A percentile compares a stretch with the other conserved stretches of the same genome.
These are phyloP conservation scores for Trilocha varians DNA, from an alignment of 2,888 invertebrate species.

Conservation along the genomic window DNA sequence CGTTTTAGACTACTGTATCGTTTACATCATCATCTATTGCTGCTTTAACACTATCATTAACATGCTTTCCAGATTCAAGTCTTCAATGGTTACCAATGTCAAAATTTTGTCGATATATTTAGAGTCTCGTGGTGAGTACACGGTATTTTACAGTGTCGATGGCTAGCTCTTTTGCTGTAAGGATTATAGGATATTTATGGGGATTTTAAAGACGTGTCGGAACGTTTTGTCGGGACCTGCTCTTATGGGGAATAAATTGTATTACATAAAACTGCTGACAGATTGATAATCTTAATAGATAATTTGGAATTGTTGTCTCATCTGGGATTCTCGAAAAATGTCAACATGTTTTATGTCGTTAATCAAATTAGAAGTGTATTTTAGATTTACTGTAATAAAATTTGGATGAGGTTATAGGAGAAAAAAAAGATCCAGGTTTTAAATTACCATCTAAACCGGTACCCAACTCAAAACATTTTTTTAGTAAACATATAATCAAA, in stretches of 20 bases:
- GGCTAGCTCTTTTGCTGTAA: conserved; percentile 37
- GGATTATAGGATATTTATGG: conserved; percentile 58
- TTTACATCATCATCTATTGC: conserved; percentile 10
- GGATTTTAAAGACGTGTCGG: conserved; percentile 37
- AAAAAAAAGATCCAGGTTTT: too few relatives aligned
- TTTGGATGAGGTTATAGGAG: too few relatives aligned
- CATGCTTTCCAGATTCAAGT: not conserved
- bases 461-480: too few relatives aligned
- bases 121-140: conserved; percentile 17
- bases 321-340: not conserved
- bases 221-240: conserved; percentile 34
- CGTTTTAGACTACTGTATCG: conserved; percentile 1
- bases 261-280: conserved; percentile 28
- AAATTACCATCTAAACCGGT: too few relatives aligned
- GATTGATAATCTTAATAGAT: conserved; percentile 23
- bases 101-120: conserved; percentile 7
- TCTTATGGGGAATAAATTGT: conserved; percentile 20
- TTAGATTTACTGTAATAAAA: too few relatives aligned
- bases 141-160: conserved; percentile 46
- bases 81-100: conserved; percentile 21
- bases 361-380: too few relatives aligned
- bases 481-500: too few relatives aligned
- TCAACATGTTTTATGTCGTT: not conserved
- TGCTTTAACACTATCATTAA: conserved; percentile 5
- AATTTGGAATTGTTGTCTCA: conserved; percentile 10